Evolutionary conservation across 2,888 invertebrate genomes (phyloP).

Genomic region (Latrodectus elegans): DNA sequence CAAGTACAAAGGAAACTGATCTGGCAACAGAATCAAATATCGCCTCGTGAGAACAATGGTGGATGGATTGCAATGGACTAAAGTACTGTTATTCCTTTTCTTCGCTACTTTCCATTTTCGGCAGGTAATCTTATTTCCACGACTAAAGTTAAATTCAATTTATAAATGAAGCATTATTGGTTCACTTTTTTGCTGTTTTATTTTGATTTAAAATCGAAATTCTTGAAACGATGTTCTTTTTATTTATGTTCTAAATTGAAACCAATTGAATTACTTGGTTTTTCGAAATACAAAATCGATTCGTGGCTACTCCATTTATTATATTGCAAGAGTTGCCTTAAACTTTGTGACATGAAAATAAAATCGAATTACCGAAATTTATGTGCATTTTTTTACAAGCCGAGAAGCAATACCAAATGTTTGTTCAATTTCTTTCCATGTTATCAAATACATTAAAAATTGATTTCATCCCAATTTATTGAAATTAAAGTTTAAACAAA

Average conservation of each 20-base stretch:
- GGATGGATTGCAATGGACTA: neutral
- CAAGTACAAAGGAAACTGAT: slow-evolving; percentile 25
- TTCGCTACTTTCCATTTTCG: neutral
- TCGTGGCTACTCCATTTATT: neutral
- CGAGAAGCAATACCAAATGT: too few relatives aligned
- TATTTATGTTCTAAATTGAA: neutral
- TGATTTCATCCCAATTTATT: too few relatives aligned
- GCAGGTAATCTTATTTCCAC: slow-evolving; percentile 43
- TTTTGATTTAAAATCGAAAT: slow-evolving; percentile 3
- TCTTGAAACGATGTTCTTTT: neutral
- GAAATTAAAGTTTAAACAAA: too few relatives aligned
- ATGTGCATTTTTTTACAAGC: too few relatives aligned
- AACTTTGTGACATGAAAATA: too few relatives aligned
- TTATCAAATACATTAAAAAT: too few relatives aligned
- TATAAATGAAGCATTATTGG: slow-evolving; percentile 58
- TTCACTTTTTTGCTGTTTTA: neutral
- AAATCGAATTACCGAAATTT: too few relatives aligned
- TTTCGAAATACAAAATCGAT: neutral
- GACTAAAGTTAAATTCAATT: slow-evolving; percentile 43
- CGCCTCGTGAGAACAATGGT: slow-evolving; percentile 41
- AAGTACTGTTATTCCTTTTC: slow-evolving; percentile 19
- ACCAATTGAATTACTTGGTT: neutral
- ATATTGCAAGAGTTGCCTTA: too few relatives aligned
- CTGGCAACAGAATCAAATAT: slow-evolving; percentile 33
- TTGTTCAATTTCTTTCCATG: too few relatives aligned